Evolutionary conservation across 2,888 invertebrate genomes (phyloP).

Genomic region (Pomacea canaliculata): DNA sequence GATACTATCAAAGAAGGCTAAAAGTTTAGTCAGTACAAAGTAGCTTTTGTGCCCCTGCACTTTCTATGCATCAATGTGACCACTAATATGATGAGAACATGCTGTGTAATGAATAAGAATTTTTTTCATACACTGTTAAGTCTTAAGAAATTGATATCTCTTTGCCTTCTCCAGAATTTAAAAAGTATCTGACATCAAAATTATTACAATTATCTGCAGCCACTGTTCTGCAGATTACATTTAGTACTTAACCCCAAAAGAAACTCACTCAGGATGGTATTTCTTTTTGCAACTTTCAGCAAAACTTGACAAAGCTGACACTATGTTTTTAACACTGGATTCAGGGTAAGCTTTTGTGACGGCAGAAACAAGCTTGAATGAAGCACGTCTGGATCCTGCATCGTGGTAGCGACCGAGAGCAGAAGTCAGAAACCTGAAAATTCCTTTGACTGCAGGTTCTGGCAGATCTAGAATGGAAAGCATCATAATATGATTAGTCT

Average conservation of each 20-base stretch:
- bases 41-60: too few relatives aligned
- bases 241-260: background rate
- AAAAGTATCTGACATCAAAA: too few relatives aligned
- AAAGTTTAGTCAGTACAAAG: too few relatives aligned
- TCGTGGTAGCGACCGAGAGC: slow-evolving; percentile 87
- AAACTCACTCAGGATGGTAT: slow-evolving; percentile 76
- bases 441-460: slow-evolving; percentile 81
- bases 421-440: slow-evolving; percentile 82
- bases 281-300: slow-evolving; percentile 77
- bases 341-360: slow-evolving; percentile 79
- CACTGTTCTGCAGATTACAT: too few relatives aligned
- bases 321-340: slow-evolving; percentile 79
- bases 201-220: too few relatives aligned
- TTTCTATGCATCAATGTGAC: too few relatives aligned
- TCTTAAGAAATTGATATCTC: too few relatives aligned
- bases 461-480: slow-evolving; percentile 77
- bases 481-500: slow-evolving; percentile 37
- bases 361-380: slow-evolving; percentile 79
- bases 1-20: too few relatives aligned
- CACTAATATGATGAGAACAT: too few relatives aligned
- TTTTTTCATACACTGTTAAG: too few relatives aligned
- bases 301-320: slow-evolving; percentile 77
- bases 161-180: too few relatives aligned
- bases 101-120: too few relatives aligned
- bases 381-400: slow-evolving; percentile 81